phyloP scores from a whole-genome alignment of 2,113 vertebrate species.

The Anthoscopus minutus region DNA sequence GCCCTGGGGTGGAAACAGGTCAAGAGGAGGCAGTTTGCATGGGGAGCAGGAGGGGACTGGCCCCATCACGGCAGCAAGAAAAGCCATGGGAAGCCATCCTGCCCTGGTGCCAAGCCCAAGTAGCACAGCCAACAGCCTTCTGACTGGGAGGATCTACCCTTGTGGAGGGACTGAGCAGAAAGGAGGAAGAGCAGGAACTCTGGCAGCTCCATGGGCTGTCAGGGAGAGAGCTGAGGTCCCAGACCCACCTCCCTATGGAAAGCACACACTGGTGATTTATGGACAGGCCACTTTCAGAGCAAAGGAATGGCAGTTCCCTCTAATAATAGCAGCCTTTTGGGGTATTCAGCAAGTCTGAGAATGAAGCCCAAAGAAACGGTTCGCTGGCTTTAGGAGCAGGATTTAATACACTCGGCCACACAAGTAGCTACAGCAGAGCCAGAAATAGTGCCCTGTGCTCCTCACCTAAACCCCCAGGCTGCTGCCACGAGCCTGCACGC shows the following conservation, averaged over 20 bases:
- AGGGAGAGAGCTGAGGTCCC: background rate
- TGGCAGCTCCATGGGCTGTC: fast-evolving
- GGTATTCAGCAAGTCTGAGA: slow-evolving; percentile 15
- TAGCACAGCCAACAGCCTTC: background rate
- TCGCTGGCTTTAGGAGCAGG: background rate
- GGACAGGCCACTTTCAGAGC: background rate
- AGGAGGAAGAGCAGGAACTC: background rate
- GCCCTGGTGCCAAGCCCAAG: background rate
- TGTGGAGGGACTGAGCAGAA: background rate
- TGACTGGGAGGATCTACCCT: background rate
- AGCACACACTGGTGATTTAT: background rate
- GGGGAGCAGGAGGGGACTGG: background rate
- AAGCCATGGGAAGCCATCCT: background rate
- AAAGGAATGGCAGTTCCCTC: background rate
- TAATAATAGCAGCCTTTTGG: background rate
- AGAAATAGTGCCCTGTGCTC: background rate
- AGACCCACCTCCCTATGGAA: background rate
- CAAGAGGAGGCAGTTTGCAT: background rate
- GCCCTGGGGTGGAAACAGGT: background rate
- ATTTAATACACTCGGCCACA: background rate
- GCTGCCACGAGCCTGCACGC: background rate
- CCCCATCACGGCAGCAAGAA: background rate
- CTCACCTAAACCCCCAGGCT: background rate
- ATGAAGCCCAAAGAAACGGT: background rate
- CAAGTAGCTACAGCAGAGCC: background rate